Conservation (phyloP, 2,113 vertebrate species). For the Leucopternis melanops region DNA sequence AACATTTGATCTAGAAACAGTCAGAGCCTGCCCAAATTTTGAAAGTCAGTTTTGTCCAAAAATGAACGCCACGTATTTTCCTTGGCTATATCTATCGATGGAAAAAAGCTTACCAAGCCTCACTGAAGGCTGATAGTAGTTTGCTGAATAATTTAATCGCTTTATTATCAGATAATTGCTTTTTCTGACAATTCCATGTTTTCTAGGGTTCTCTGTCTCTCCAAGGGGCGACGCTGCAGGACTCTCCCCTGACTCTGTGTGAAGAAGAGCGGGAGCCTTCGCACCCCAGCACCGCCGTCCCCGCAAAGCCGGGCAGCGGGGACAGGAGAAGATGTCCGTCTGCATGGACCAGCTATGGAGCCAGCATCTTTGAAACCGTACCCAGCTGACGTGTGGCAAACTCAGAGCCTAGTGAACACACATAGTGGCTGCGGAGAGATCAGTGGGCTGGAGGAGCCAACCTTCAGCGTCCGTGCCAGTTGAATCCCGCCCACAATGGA, state of each 20-base stretch:
- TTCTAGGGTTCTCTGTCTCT: not conserved
- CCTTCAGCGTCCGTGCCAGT: not conserved
- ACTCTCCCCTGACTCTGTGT: no score
- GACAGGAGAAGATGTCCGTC: rapidly evolving
- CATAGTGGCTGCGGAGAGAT: not conserved
- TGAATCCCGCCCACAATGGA: not conserved
- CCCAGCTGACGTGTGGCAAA: rapidly evolving
- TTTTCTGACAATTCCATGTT: not conserved
- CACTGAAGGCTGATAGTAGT: not conserved
- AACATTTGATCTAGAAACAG: rapidly evolving
- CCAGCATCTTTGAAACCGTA: rapidly evolving
- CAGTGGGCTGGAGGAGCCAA: not conserved
- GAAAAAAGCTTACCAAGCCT: not conserved
- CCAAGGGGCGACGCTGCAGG: not conserved
- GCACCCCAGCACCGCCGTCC: rapidly evolving
- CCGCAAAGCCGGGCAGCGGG: rapidly evolving
- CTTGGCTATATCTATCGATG: rapidly evolving
- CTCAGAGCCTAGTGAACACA: not conserved
- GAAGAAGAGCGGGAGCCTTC: not conserved
- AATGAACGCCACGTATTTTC: rapidly evolving
- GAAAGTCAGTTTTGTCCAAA: not conserved
- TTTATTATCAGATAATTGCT: not conserved
- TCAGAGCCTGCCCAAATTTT: not conserved
- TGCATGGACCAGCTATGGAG: not conserved
- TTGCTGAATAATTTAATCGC: not conserved